Conservation (phyloP, 2,797 vertebrate genomes). For the Benthosema pterotum region DNA sequence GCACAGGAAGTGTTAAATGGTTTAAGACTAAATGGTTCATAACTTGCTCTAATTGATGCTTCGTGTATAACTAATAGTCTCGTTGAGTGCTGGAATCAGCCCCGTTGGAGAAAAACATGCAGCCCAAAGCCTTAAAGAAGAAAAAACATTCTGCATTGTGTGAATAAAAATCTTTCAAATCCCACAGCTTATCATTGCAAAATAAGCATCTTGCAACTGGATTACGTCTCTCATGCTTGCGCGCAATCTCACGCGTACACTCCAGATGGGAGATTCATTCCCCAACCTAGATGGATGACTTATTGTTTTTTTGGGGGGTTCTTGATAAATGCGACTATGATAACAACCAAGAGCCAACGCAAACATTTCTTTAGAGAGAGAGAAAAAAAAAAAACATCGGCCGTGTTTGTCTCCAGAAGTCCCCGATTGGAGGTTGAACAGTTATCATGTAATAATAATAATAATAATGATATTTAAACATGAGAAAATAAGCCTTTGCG, state of each 20-base stretch:
- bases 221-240: conserved; percentile 69
- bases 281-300: conserved; percentile 53
- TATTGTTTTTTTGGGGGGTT: conserved; percentile 20
- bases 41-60: too few relatives aligned
- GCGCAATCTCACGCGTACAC: conserved; percentile 58
- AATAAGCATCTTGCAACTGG: conserved; percentile 78
- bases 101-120: too few relatives aligned
- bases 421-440: conserved; percentile 1
- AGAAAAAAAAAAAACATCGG: conserved; percentile 30
- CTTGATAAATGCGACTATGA: conserved; percentile 56
- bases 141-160: conserved; percentile 59
- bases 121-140: conserved; percentile 43
- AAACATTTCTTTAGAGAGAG: conserved; percentile 50
- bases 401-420: conserved; percentile 51
- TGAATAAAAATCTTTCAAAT: conserved; percentile 71
- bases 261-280: conserved; percentile 73
- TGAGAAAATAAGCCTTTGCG: too few relatives aligned
- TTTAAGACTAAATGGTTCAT: too few relatives aligned
- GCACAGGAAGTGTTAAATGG: too few relatives aligned
- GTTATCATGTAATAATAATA: not conserved
- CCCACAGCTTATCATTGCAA: conserved; percentile 73
- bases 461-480: too few relatives aligned
- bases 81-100: too few relatives aligned
- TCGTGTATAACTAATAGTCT: too few relatives aligned
- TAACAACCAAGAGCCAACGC: conserved; percentile 58